Conservation (phyloP, 2,113 vertebrate genomes). For the Leptosomus discolor region DNA sequence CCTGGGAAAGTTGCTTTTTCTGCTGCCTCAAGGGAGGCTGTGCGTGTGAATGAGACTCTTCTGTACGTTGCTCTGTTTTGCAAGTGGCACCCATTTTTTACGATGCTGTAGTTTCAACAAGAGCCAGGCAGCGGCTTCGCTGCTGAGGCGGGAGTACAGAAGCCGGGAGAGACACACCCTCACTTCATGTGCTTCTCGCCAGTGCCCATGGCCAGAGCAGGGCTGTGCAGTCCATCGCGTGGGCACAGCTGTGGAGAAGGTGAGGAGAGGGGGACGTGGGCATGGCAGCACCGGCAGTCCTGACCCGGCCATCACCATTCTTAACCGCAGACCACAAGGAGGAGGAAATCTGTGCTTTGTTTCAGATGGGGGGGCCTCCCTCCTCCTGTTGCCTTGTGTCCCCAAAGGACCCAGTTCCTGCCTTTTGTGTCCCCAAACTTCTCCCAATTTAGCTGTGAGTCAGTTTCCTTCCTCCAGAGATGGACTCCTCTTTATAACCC, state of each 20-base stretch:
- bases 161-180: neutral
- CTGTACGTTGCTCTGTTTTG: neutral
- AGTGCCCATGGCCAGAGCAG: neutral
- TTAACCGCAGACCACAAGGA: neutral
- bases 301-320: rapidly evolving
- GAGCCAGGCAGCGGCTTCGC: neutral
- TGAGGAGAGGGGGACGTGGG: neutral
- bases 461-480: neutral
- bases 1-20: neutral
- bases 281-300: neutral
- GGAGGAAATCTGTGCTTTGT: neutral
- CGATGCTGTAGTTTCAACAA: neutral
- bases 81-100: neutral
- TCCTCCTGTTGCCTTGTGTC: neutral
- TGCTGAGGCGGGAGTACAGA: neutral
- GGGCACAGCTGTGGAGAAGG: neutral
- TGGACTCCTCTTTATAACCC: neutral
- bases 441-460: neutral
- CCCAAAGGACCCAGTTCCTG: neutral
- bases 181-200: neutral
- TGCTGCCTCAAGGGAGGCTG: neutral
- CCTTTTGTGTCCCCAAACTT: neutral
- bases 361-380: neutral
- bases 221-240: neutral
- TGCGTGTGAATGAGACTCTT: neutral